Evolutionary conservation across 2,797 vertebrate species (phyloP), one percentile per base, ranked within the genome.

Genomic region (Enteromius afrohamiltoni): DNA sequence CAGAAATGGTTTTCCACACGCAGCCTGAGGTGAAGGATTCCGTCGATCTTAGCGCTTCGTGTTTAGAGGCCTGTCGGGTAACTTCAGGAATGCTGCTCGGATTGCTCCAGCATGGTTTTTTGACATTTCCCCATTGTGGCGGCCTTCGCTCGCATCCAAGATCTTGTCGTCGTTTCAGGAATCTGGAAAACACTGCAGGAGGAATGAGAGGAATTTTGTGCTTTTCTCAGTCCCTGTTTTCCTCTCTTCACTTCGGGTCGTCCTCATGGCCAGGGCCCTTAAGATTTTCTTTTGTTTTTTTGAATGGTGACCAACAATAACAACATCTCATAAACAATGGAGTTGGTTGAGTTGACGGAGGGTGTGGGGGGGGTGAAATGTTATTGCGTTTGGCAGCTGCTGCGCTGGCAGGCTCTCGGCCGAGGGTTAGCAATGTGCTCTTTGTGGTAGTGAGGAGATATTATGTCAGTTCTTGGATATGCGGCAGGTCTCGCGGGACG

Each of bases 241-340:
- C 68, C 80, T 79, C 81, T 82, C 42, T 65, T 94, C 94, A 91
- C 91, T 96, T 95, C 95, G 94, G 95, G 77, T 83, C 90, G 93
- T 94, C 88, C 29, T 84, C 85, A 70, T 87, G 86, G 88, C 93
- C 94, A 84, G 78, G 82, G 94, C 95, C 95, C 95, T 95, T 95
- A 94, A 95, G 90, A 95, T 95, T 89, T 95, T 95, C 83, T 81
- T 86, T 95, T 95, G 94, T 95, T 92, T 95, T 93, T 97, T 97
- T 97, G 97, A 97, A 97, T 91, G 89, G 91, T 86, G 93, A 96
- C 97, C 97, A 99, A 98, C 95, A 96, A 97, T 96, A 97, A 97
- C 95, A 96, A 93, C 93, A 95, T 96, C 95, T 95, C 95, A 96
- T 97, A 98, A 98, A 98, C 96, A 98, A 97, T 95, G 94, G 94